Evolutionary conservation across 2,797 vertebrate species (phyloP), one percentile per base, ranked within the genome.

Genomic region (Pangasius krempfi): DNA sequence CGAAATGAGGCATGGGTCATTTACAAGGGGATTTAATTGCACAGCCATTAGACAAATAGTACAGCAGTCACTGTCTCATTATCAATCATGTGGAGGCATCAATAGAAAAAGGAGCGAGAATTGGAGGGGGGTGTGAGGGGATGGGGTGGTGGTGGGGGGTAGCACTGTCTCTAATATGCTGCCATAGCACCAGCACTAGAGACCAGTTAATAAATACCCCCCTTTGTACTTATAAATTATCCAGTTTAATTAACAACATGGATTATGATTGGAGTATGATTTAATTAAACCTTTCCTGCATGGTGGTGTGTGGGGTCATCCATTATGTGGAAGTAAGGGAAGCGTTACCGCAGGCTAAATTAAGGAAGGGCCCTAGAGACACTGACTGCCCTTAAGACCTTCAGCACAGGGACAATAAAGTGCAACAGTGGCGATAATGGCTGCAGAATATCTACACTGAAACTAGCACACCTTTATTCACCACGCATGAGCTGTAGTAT

Each of bases 11-110:
- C 98, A 96, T 96, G 98, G 97, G 97, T 98, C 98, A 98, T 99
- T 99, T 98, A 98, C 98, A 98, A 97, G 97, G 96, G 96, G 94
- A 96, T 99, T 98, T 99, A 99, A 99, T 99, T 98, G 98, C 98
- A 97, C 97, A 97, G 97, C 98, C 98, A 99, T 99, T 99, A 99
- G 98, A 98, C 97, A 98, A 99, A 98, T 98, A 98, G 98, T 98
- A 96, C 97, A 97, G 97, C 97, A 96, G 96, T 96, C 98, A 96
- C 96, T 95, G 96, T 96, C 96, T 97, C 96, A 95, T 96, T 96
- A 99, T 99, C 98, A 98, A 99, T 99, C 98, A 99, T 97, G 96
- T 93, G 89, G 94, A 93, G 96, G 97, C 98, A 97, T 97, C 98
- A 96, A 97, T 97, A 96, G 97, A 96, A 95, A 95, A 95, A 95